Conservation (phyloP, 2,113 vertebrate species). For the Campylomormyrus numenius region DNA sequence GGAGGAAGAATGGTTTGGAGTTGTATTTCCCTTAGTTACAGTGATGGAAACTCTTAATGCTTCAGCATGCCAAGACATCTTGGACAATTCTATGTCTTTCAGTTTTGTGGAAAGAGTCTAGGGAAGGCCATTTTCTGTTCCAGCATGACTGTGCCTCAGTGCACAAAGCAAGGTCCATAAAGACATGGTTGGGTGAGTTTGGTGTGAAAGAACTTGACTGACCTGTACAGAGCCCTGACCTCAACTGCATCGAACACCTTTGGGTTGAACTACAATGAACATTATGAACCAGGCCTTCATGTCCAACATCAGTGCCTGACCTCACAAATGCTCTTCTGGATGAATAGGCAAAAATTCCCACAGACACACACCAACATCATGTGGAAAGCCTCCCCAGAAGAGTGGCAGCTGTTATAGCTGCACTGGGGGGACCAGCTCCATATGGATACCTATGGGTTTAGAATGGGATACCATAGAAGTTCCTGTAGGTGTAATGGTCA, state of each 20-base stretch:
- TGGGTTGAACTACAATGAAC: background rate
- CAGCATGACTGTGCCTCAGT: background rate
- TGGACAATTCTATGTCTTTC: background rate
- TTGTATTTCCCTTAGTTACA: background rate
- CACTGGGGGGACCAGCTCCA: background rate
- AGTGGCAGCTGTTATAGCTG: background rate
- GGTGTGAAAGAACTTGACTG: background rate
- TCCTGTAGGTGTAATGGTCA: background rate
- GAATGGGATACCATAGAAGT: background rate
- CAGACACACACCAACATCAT: background rate
- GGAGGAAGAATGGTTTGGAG: background rate
- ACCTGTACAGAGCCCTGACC: background rate
- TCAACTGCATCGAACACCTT: background rate
- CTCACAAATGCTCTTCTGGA: background rate
- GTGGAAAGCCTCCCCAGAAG: background rate
- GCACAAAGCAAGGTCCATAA: background rate
- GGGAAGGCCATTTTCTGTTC: background rate
- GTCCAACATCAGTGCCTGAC: background rate
- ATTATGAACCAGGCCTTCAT: background rate
- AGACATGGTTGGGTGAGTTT: background rate
- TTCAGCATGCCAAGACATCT: background rate
- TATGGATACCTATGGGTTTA: background rate
- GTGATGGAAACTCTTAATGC: background rate
- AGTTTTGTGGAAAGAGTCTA: background rate
- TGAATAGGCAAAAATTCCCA: background rate